Evolutionary conservation across 2,113 vertebrate genomes (phyloP).

Genomic region (Chionomys nivalis): DNA sequence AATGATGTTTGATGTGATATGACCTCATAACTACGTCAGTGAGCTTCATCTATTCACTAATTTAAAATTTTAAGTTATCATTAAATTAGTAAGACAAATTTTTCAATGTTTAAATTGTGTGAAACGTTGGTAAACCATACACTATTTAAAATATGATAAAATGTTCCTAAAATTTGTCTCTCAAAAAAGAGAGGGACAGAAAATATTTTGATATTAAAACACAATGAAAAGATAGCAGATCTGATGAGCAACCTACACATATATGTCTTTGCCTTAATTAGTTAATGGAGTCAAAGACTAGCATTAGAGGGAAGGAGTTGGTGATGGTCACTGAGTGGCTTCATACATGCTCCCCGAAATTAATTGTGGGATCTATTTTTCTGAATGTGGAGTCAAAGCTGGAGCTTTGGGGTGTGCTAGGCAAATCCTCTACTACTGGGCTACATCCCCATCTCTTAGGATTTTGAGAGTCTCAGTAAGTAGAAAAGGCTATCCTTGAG

Average conservation of each 20-base stretch:
- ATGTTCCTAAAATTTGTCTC: conserved; percentile 7
- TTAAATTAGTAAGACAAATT: conserved; percentile 18
- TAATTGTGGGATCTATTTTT: conserved; percentile 5
- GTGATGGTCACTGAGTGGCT: neutral
- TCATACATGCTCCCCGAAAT: conserved; percentile 65
- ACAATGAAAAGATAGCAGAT: conserved; percentile 41
- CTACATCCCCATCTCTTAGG: too few species aligned
- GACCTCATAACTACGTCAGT: conserved; percentile 22
- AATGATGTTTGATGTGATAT: neutral
- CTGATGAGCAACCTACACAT: neutral
- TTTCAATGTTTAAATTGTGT: conserved; percentile 54
- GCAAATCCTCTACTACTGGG: neutral
- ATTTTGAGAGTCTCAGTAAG: neutral
- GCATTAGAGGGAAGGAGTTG: conserved; percentile 5
- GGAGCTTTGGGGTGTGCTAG: neutral
- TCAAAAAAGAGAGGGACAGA: conserved; percentile 26
- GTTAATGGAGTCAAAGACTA: neutral
- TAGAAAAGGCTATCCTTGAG: neutral
- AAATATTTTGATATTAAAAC: conserved; percentile 54
- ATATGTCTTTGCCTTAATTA: neutral
- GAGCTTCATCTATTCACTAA: conserved; percentile 28
- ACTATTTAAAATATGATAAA: conserved; percentile 44
- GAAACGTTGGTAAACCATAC: conserved; percentile 25
- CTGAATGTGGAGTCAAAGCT: neutral
- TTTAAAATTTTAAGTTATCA: neutral